Percentiles rank a stretch among this genome's conserved stretches.
Conservation (phyloP, 2,113 vertebrate species). For the Leptobrachium leishanense region DNA sequence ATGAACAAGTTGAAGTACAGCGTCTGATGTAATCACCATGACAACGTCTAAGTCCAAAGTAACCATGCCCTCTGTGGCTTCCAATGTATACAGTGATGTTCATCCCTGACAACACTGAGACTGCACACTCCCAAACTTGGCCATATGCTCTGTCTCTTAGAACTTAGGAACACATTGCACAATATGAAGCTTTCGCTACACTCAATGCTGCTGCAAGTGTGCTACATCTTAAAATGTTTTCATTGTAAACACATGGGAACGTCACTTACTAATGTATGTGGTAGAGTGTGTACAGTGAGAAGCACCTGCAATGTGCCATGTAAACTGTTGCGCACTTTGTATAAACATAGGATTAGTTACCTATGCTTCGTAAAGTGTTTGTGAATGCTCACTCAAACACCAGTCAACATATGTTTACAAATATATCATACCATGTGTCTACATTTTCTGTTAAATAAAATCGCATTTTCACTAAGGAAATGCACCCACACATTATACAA, state of each 20-base stretch:
- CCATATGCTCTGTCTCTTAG: background rate
- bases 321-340: background rate
- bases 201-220: background rate
- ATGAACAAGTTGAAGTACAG: slow-evolving; percentile 24
- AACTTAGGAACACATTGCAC: background rate
- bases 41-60: slow-evolving; percentile 16
- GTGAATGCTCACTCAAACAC: slow-evolving; percentile 9
- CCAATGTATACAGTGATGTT: slow-evolving; percentile 1
- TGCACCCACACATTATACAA: slow-evolving; percentile 9
- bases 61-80: slow-evolving; percentile 5
- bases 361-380: slow-evolving; percentile 1
- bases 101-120: background rate
- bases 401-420: background rate
- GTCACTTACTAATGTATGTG: background rate
- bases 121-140: slow-evolving; percentile 6
- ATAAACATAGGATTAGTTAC: slow-evolving; percentile 7
- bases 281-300: background rate
- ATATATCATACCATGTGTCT: background rate
- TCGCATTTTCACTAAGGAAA: slow-evolving; percentile 6
- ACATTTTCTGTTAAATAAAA: background rate
- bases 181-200: background rate
- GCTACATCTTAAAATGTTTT: background rate
- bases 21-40: slow-evolving; percentile 34
- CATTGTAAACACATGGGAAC: background rate
- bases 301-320: background rate